Percentiles rank a stretch among this genome's conserved stretches.
These are phyloP conservation scores for Drosophila meridionalis DNA, from an alignment of 2,888 invertebrate species.

Conservation along the genomic window DNA sequence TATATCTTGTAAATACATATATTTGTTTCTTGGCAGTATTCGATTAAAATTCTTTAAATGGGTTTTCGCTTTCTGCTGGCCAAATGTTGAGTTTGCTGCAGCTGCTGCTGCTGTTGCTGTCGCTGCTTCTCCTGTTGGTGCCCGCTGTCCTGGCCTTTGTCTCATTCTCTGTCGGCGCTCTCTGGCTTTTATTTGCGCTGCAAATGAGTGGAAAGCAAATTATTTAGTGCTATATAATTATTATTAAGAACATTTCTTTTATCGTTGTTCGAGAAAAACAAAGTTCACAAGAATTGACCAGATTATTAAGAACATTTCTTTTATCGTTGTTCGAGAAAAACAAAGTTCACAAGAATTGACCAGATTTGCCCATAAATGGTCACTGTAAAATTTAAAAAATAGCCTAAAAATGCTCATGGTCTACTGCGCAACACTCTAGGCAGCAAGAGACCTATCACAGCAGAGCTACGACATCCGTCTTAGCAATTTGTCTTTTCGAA, in stretches of 20 bases:
- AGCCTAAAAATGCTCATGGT: background rate
- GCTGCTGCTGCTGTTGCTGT: background rate
- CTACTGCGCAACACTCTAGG: background rate
- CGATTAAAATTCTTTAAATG: slow-evolving; percentile 77
- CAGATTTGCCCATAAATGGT: slow-evolving; percentile 46
- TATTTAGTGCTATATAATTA: slow-evolving; percentile 3
- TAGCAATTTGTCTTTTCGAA: background rate
- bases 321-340: slow-evolving; percentile 28
- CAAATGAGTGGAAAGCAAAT: slow-evolving; percentile 4
- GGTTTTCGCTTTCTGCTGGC: slow-evolving; percentile 38
- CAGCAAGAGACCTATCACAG: background rate
- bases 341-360: slow-evolving; percentile 35
- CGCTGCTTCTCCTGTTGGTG: slow-evolving; percentile 6
- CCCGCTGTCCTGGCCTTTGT: slow-evolving; percentile 8
- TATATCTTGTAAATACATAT: slow-evolving; percentile 51
- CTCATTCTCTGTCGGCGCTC: slow-evolving; percentile 27
- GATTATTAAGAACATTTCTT: slow-evolving; percentile 34
- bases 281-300: slow-evolving; percentile 39
- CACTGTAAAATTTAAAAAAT: slow-evolving; percentile 7
- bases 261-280: slow-evolving; percentile 24
- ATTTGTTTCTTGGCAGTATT: slow-evolving; percentile 77
- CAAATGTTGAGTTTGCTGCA: slow-evolving; percentile 20
- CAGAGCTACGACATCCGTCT: background rate
- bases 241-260: slow-evolving; percentile 34
- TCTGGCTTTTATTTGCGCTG: slow-evolving; percentile 4